Evolutionary conservation across 37 sponge, comb jelly and placozoan genomes (phyloP), one percentile per base, ranked within the genome.

Genomic region (Cliona cf. orientalis): DNA sequence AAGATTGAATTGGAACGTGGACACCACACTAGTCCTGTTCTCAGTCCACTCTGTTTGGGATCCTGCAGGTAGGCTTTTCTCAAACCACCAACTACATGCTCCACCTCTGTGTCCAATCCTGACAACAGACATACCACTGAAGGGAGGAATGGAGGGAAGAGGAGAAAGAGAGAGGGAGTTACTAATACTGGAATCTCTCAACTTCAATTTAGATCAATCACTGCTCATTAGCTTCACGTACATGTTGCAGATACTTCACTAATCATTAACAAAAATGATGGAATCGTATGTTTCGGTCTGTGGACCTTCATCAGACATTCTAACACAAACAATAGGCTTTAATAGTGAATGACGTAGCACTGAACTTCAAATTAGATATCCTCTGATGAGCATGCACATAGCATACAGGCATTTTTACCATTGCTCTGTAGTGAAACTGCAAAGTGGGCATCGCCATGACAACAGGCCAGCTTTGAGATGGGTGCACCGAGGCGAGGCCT

Each of bases 401-500:
- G 37, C 34, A 66, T 39, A 3, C 66, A n/a, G n/a, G n/a, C n/a
- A n/a, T n/a, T n/a, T 46, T 78, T 42, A 92, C 93, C 80, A 55
- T 93, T 93, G 82, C 58, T 88, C 34, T 85, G 85, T 26, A 93
- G 80, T 17, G 81, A 72, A 21, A 95, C 68, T 3, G 87, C 76
- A 83, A 89, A 80, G 71, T 74, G 67, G n/a, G 71, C 14, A 58
- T 86, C 92, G 1, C 59, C 82, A 19, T 80, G 86, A 60, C 81
- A 68, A 31, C 81, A 78, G 25, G 86, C 66, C 6, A 97, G 69
- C 23, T 68, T 45, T 11, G 64, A 74, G 64, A 97, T 94, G 21
- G 84, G 68, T 1, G 88, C 67, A 11, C 97, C 90, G 21, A 97
- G 82, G 21, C 92, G 81, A 39, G 95, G 97, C 26, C 80, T 71